Evolutionary conservation across 2,113 vertebrate genomes (phyloP), one percentile per base, ranked within the genome.

Genomic region (Candoia aspera): DNA sequence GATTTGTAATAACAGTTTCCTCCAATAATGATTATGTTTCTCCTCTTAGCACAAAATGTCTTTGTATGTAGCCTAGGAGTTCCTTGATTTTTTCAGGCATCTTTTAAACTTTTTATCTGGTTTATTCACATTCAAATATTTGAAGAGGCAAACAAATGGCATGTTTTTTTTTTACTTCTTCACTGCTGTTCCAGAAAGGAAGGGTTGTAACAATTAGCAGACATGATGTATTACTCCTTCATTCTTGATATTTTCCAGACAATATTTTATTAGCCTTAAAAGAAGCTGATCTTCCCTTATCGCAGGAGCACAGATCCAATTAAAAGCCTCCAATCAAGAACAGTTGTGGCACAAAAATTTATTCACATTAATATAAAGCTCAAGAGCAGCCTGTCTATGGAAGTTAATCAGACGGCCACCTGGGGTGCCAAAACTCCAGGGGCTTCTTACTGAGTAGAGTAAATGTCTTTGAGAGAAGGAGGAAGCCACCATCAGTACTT

Each of bases 111-210:
- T 29, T 11, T 87, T 24, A 42, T 91, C 90, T 91, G 87, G 62
- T 58, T 87, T 91, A 79, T 87, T 87, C 91, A 79, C 53, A 87
- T 87, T 57, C 55, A 54, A 73, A 87, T 87, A 87, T 87, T 55
- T 23, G 24, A 87, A 87, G 15, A 58, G 85, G n/a, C 6, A 8
- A 58, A 87, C 15, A 91, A 87, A 79, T 42, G 53, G 9, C 60
- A 73, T 57, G n/a, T 73, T 73, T 64, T 17, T 33, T 73, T 17
- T 33, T 53, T 4, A 17, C 15, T 12, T 68, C 2, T 68, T 58
- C 21, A 37, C 29, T 58, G 26, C 33, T 87, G 5, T 59, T 88
- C 17, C 37, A 46, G 58, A 59, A 49, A 49, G 24, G 54, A 73
- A 73, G 15, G 12, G 24, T 42, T 83, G 86, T 5, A 29, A 19